Evolutionary conservation across 2,888 invertebrate species (phyloP), one percentile per base, ranked within the genome.

Genomic region (Rhagonycha lutea): DNA sequence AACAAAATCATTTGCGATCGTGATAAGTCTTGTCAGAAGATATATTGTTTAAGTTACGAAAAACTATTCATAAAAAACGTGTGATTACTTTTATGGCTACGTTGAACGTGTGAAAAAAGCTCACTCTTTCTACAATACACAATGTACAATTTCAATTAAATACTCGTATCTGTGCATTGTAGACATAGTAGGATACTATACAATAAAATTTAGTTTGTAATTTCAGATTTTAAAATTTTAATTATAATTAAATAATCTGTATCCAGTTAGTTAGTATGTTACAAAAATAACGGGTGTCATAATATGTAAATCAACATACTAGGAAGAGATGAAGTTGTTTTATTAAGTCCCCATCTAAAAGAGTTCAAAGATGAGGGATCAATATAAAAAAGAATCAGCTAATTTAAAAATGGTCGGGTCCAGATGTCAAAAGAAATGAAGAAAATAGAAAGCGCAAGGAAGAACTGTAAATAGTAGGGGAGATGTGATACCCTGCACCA

Each of bases 1-100:
- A 79, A 78, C 80, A 81, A 81, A 80, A 81, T 83, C 81, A 79
- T 78, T 77, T 78, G 78, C 76, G 80, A 80, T 82, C 82, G 81
- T 81, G 82, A 82, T 82, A 78, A 80, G 77, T 62, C 63, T 61
- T 71, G 74, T 76, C 76, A 73, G 76, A 68, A 76, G 63, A 74
- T 72, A 69, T 68, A 74, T 77, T 62, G 63, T 73, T 47, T 74
- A 72, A 72, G 68, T 26, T 65, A 65, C n/a, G 71, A 73, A 77
- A 74, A 77, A 73, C 63, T 63, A 73, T 69, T 69, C 68, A 74
- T 73, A 74, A 70, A 72, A 69, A 72, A 68, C 73, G 63, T 67
- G 70, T 69, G 60, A 47, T 74, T 70, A 69, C 8, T 14, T 72
- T 77, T 69, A 74, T 74, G 65, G 71, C 71, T 72, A 69, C 60